These are phyloP conservation scores for Staurois parvus DNA, from an alignment of 2,797 vertebrate species.

Conservation along the genomic window DNA sequence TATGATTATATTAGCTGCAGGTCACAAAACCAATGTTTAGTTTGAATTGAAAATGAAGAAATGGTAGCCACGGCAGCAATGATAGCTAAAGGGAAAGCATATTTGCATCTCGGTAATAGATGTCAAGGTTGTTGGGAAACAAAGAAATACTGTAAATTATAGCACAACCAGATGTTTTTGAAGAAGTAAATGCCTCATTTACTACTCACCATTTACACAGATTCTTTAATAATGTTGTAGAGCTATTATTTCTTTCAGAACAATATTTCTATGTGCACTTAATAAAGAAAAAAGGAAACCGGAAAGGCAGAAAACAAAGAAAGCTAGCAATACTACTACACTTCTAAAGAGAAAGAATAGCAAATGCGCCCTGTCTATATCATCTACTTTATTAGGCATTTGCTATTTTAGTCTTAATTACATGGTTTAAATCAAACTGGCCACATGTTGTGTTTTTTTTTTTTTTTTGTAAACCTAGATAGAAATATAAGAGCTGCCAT, in stretches of 20 bases:
- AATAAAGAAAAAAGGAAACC: too few relatives aligned
- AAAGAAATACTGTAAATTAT: constrained; percentile 43
- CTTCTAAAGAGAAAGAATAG: too few relatives aligned
- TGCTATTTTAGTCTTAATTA: too few relatives aligned
- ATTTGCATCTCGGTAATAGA: constrained; percentile 56
- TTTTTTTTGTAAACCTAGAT: too few relatives aligned
- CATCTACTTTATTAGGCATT: too few relatives aligned
- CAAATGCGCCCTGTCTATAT: too few relatives aligned
- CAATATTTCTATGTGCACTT: constrained; percentile 7
- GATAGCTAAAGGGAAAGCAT: constrained; percentile 39
- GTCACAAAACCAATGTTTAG: constrained; percentile 57
- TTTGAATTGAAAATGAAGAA: constrained; percentile 36
- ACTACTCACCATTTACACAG: constrained; percentile 1
- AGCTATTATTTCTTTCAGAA: not conserved
- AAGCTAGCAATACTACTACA: too few relatives aligned
- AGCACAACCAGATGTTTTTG: constrained; percentile 27
- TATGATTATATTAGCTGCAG: constrained; percentile 51
- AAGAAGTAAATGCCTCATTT: not conserved
- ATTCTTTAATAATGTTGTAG: constrained; percentile 15
- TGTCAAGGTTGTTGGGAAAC: constrained; percentile 38
- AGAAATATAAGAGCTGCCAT: too few relatives aligned
- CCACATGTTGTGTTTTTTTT: too few relatives aligned
- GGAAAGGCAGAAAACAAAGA: too few relatives aligned
- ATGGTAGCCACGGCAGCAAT: constrained; percentile 25
- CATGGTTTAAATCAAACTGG: too few relatives aligned